Base-by-base conservation (phyloP, 92 coral and sea anemone species). In the Umimayanthus kanabou region DNA sequence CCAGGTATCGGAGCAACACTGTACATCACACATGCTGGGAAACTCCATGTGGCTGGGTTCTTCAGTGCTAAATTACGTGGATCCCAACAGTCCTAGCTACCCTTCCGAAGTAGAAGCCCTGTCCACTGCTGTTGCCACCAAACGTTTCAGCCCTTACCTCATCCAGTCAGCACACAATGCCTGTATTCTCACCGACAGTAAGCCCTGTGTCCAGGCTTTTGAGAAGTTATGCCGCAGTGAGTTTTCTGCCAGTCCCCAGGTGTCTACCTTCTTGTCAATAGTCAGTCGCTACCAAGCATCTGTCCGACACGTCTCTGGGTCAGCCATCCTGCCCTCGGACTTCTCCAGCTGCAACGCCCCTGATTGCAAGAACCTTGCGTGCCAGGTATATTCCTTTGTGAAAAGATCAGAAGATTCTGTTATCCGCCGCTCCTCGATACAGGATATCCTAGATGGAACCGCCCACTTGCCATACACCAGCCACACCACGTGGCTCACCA, bases 181-280 rank as follows among this genome's bases (percentile, higher is more conserved):
- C 37, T 77, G 82, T 33, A 79, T 89, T 45, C 86, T 79, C 77
- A 85, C 92, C 4, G 86, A 85, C 80, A 89, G 92, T 79, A 89
- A 89, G 71, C 89, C 92, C 2, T 77, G 89, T 66, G 79, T 85
- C 39, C 90, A 90, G 30, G 87, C 90, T 0, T 80, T 40, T 30
- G 77, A 61, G 50, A 92, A 90, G 83, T 90, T 90, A 9, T 89
- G 81, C 83, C 85, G 80, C 16, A 81, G 92, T 29, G 89, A 85
- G 88, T 91, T 89, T 57, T 85, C 90, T 49, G 89, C 91, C 77
- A 92, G 95, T 71, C 92, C 90, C 86, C 84, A 80, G 9, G 92
- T 91, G 47, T 88, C 92, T 28, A 85, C 88, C 14, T 89, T 89
- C 94, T 66, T 90, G 69, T 86, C 92, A 13, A 80, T 50, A 11